phyloP scores from a whole-genome alignment of 2,113 vertebrate genomes.

The Bagarius yarrelli region DNA sequence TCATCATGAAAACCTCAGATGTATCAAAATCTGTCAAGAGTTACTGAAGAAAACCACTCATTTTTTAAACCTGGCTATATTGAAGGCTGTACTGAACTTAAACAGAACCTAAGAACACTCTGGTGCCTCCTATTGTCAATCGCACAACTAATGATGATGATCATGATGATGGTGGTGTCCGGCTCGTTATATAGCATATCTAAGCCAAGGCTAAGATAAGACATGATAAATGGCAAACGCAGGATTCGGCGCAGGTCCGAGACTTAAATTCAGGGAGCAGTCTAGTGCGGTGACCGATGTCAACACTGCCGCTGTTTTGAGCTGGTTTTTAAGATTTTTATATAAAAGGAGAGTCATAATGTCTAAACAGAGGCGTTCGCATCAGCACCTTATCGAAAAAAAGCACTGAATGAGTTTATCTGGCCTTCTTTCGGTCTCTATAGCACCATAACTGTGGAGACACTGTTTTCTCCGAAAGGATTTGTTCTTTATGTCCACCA shows the following conservation, averaged over 20 bases:
- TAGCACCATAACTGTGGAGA: conserved; percentile 1
- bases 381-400: conserved; percentile 68
- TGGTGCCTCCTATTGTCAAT: background rate
- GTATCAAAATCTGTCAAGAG: conserved; percentile 86
- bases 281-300: conserved; percentile 19
- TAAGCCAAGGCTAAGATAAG: conserved; percentile 8
- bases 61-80: conserved; percentile 45
- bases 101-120: conserved; percentile 20
- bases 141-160: conserved; percentile 39
- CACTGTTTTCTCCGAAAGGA: background rate
- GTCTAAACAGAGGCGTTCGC: conserved; percentile 52
- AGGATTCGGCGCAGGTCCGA: conserved; percentile 10
- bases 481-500: conserved; percentile 16
- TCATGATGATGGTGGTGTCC: conserved; percentile 19
- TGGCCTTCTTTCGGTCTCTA: conserved; percentile 29
- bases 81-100: conserved; percentile 16
- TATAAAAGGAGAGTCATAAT: conserved; percentile 52
- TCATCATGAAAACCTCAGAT: conserved; percentile 97
- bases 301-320: conserved; percentile 42
- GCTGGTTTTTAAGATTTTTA: conserved; percentile 55
- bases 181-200: conserved; percentile 35
- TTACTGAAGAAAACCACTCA: conserved; percentile 68
- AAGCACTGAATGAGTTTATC: conserved; percentile 59
- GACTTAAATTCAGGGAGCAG: conserved; percentile 45
- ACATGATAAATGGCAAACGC: conserved; percentile 18